Percentiles rank a stretch among this genome's conserved stretches.
These are phyloP conservation scores for Brienomyrus longianalis DNA, from an alignment of 2,113 vertebrate species.

Conservation along the genomic window DNA sequence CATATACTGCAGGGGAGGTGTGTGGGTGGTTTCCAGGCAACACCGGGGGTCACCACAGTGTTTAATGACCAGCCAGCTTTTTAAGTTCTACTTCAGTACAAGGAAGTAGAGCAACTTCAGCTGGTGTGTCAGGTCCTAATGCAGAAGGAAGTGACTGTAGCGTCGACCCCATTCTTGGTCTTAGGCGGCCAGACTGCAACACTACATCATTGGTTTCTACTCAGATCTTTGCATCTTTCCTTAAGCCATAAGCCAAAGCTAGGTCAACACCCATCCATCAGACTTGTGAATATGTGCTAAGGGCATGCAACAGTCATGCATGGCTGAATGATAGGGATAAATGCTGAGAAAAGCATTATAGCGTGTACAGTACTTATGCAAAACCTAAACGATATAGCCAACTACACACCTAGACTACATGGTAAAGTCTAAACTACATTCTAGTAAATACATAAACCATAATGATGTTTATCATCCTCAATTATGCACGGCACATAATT, in stretches of 20 bases:
- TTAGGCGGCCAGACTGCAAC: background rate
- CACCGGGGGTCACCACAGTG: background rate
- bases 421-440: background rate
- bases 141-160: background rate
- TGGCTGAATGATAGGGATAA: background rate
- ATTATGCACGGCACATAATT: background rate
- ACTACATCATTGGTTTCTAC: background rate
- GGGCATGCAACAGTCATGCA: background rate
- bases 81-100: background rate
- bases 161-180: background rate
- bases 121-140: background rate
- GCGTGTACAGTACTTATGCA: background rate
- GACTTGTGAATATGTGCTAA: background rate
- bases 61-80: background rate
- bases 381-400: no score
- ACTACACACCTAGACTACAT: no score
- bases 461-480: no score
- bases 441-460: background rate
- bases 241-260: background rate
- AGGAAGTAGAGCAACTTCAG: background rate
- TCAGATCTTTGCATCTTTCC: background rate
- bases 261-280: background rate
- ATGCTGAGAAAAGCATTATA: background rate
- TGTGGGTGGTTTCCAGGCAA: background rate
- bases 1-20: background rate